Conservation (phyloP, 2,113 vertebrate species). For the Plectropomus leopardus region DNA sequence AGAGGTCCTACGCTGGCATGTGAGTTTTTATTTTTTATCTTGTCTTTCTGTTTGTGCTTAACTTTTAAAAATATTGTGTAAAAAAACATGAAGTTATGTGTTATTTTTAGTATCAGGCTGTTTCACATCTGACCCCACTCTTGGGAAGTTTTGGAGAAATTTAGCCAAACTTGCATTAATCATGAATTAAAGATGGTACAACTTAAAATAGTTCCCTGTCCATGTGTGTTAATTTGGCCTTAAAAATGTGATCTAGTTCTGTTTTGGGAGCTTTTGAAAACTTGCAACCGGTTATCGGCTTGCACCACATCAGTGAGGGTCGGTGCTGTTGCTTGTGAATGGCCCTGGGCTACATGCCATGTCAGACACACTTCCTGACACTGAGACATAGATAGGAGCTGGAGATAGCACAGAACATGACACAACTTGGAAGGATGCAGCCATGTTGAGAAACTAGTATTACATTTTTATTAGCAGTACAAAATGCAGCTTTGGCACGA, state of each 20-base stretch:
- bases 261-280: background rate
- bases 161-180: background rate
- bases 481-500: constrained; percentile 19
- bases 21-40: constrained; percentile 76
- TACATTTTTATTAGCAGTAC: constrained; percentile 39
- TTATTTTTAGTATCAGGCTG: background rate
- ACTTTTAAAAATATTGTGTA: background rate
- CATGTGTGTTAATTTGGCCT: background rate
- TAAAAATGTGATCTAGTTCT: background rate
- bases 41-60: background rate
- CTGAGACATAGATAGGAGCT: constrained; percentile 55
- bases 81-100: background rate
- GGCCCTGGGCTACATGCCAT: constrained; percentile 63
- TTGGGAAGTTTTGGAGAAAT: background rate
- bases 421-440: constrained; percentile 54
- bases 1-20: constrained; percentile 86
- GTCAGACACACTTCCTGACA: constrained; percentile 78
- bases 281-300: constrained; percentile 1
- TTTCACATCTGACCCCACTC: background rate
- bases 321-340: constrained; percentile 38
- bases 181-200: background rate
- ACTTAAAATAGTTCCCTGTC: too few species aligned
- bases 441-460: constrained; percentile 3
- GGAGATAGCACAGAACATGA: constrained; percentile 67
- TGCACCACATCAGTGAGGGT: constrained; percentile 47